These are phyloP conservation scores for Heliconius himera DNA, from an alignment of 1,140 invertebrate genomes.

Conservation along the genomic window DNA sequence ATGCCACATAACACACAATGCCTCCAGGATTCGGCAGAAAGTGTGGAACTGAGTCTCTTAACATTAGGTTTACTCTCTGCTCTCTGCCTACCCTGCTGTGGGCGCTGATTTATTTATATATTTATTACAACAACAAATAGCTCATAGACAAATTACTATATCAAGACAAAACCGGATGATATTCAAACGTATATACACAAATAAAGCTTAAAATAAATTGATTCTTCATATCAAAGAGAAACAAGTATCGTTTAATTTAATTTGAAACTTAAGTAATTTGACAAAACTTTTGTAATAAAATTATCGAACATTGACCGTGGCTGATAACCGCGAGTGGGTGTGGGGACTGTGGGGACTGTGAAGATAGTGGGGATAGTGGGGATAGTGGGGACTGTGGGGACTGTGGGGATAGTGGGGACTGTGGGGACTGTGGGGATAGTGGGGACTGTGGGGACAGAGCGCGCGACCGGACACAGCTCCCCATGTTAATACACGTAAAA, in stretches of 20 bases:
- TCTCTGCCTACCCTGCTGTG: too few relatives aligned
- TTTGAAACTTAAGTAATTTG: slow-evolving; percentile 75
- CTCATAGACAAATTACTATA: background rate
- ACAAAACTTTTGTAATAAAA: slow-evolving; percentile 81
- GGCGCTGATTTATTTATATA: too few relatives aligned
- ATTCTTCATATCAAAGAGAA: slow-evolving; percentile 63
- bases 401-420: too few relatives aligned
- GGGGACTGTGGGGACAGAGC: slow-evolving; percentile 33
- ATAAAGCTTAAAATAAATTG: slow-evolving; percentile 56
- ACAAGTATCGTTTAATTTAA: slow-evolving; percentile 78
- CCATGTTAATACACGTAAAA: slow-evolving; percentile 73
- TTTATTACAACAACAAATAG: background rate
- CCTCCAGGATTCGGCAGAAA: too few relatives aligned
- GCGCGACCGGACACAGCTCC: slow-evolving; percentile 68
- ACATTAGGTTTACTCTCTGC: too few relatives aligned
- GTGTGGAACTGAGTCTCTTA: too few relatives aligned
- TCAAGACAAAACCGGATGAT: background rate
- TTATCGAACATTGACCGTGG: slow-evolving; percentile 75
- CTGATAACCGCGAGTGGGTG: slow-evolving; percentile 62
- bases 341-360: slow-evolving; percentile 48
- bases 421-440: too few relatives aligned
- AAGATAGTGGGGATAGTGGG: too few relatives aligned
- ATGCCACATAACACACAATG: too few relatives aligned
- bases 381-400: too few relatives aligned
- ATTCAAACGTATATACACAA: slow-evolving; percentile 10